Percentiles rank a stretch among this genome's conserved stretches.
phyloP scores from a whole-genome alignment of 2,113 vertebrate genomes.

The Regulus satrapa region DNA sequence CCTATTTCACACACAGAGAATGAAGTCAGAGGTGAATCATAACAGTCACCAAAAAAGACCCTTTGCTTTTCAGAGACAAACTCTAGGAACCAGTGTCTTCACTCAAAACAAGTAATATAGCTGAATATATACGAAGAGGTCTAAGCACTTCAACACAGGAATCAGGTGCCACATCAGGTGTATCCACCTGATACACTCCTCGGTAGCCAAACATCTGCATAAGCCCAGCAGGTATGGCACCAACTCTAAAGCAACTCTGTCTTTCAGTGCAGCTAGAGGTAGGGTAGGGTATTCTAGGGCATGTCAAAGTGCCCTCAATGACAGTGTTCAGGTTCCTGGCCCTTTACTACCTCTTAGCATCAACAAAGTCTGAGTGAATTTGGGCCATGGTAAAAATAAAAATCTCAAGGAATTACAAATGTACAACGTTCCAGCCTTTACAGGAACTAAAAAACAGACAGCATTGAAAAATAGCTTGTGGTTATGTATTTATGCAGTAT shows the following conservation, averaged over 20 bases:
- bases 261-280: background rate
- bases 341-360: background rate
- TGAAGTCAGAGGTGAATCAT: rapidly evolving
- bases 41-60: background rate
- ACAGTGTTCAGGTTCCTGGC: background rate
- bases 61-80: background rate
- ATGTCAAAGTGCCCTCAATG: background rate
- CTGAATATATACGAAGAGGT: background rate
- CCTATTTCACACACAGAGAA: background rate
- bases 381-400: background rate
- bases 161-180: background rate
- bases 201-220: background rate
- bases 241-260: background rate
- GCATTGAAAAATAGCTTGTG: background rate
- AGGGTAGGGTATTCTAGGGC: background rate
- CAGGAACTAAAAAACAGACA: background rate
- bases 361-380: background rate
- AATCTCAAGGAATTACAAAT: background rate
- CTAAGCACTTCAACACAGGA: background rate
- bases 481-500: background rate
- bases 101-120: background rate
- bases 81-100: background rate
- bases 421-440: background rate
- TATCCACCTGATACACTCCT: background rate
- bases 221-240: background rate